Conservation (phyloP, 2,797 vertebrate species). For the Acrossocheilus fasciatus region DNA sequence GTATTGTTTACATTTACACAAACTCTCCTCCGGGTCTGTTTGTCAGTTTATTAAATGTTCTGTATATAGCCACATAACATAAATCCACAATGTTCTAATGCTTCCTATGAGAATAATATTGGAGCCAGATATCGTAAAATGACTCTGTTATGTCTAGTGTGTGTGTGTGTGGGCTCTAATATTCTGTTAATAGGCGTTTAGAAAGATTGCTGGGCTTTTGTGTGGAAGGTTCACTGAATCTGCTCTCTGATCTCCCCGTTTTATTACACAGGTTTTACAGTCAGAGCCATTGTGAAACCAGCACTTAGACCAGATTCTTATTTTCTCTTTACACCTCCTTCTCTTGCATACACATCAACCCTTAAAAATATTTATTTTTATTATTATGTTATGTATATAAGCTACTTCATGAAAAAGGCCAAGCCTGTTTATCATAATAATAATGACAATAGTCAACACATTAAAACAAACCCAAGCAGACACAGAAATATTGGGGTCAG, state of each 20-base stretch:
- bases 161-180: background rate
- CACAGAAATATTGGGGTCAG: background rate
- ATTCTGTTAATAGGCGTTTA: background rate
- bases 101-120: background rate
- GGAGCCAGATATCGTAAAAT: background rate
- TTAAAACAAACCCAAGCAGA: background rate
- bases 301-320: constrained; percentile 7
- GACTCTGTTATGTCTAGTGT: background rate
- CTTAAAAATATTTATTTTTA: background rate
- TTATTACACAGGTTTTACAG: constrained; percentile 2
- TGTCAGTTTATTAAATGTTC: constrained; percentile 22
- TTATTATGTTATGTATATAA: background rate
- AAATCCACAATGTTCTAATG: background rate
- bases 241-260: background rate
- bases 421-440: background rate
- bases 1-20: constrained; percentile 27
- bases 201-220: background rate
- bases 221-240: background rate
- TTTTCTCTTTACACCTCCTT: constrained; percentile 1
- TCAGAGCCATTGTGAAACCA: background rate
- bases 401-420: background rate
- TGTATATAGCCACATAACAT: constrained; percentile 10
- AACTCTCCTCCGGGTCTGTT: constrained; percentile 14
- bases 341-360: background rate
- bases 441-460: background rate